phyloP scores from a whole-genome alignment of 2,888 invertebrate species.

The Andrena dorsata region DNA sequence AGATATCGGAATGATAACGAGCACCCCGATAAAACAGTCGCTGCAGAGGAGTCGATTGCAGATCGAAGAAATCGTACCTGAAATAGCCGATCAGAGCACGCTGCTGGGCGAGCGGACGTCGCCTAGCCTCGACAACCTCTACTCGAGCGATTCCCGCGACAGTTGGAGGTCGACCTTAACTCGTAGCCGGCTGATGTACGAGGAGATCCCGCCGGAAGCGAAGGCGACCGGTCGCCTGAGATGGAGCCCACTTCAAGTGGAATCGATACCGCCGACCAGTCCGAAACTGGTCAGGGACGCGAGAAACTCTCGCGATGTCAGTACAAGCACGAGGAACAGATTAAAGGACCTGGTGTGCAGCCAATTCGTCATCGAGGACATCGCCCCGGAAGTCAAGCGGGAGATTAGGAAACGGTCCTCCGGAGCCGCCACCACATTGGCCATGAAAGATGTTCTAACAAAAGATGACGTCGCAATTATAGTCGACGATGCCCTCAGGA shows the following conservation, averaged over 20 bases:
- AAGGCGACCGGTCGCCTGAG: slow-evolving; percentile 58
- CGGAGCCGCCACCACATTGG: slow-evolving; percentile 79
- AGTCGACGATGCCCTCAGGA: slow-evolving; percentile 76
- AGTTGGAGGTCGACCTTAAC: slow-evolving; percentile 61
- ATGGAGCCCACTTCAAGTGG: slow-evolving; percentile 66
- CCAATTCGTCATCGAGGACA: slow-evolving; percentile 72
- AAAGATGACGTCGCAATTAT: slow-evolving; percentile 74
- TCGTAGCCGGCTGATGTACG: slow-evolving; percentile 51
- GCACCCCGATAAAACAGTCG: slow-evolving; percentile 74
- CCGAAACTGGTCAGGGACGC: slow-evolving; percentile 20
- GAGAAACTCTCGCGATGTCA: slow-evolving; percentile 68
- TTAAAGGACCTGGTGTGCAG: slow-evolving; percentile 56
- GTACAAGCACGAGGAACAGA: slow-evolving; percentile 70
- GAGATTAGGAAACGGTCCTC: slow-evolving; percentile 62
- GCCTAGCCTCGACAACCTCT: slow-evolving; percentile 41
- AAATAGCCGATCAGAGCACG: slow-evolving; percentile 50
- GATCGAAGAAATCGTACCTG: slow-evolving; percentile 69
- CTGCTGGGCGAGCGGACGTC: slow-evolving; percentile 20
- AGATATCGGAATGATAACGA: slow-evolving; percentile 80
- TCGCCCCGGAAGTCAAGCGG: slow-evolving; percentile 63
- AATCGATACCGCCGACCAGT: slow-evolving; percentile 65
- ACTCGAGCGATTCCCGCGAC: slow-evolving; percentile 43
- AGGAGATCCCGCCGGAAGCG: slow-evolving; percentile 62
- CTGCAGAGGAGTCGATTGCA: slow-evolving; percentile 65
- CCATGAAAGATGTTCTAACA: slow-evolving; percentile 80